Percentiles rank a stretch among this genome's conserved stretches.
These are phyloP conservation scores for Sylvietta virens DNA, from an alignment of 2,113 vertebrate species.

Conservation along the genomic window DNA sequence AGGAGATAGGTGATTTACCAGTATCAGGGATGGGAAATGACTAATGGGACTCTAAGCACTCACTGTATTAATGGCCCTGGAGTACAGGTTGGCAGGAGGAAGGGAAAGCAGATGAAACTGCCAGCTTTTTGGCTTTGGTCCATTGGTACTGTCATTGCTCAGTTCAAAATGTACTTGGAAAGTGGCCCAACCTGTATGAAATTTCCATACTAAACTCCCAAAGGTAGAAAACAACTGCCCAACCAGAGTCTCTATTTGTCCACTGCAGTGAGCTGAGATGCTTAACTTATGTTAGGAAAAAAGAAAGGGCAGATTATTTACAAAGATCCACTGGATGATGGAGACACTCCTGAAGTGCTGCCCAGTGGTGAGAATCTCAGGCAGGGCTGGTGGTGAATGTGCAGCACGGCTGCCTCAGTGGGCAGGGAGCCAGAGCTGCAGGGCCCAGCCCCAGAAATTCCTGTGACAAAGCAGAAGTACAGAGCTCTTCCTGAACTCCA, in stretches of 20 bases:
- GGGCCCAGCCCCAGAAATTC: neutral
- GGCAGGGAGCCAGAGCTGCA: neutral
- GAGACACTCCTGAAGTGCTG: neutral
- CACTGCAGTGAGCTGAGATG: neutral
- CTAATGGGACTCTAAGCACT: neutral
- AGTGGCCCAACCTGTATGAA: slow-evolving; percentile 1
- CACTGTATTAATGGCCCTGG: neutral
- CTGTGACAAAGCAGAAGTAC: neutral
- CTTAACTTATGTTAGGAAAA: neutral
- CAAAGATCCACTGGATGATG: neutral
- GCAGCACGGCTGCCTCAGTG: accelerated
- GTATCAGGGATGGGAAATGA: slow-evolving; percentile 7
- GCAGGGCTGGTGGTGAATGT: neutral
- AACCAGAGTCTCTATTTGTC: neutral
- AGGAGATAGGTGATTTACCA: neutral
- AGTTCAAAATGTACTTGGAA: slow-evolving; percentile 55
- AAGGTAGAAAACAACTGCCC: neutral
- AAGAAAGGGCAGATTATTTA: neutral
- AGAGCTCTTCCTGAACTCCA: neutral
- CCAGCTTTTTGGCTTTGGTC: slow-evolving; percentile 11
- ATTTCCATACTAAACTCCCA: neutral
- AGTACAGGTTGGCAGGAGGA: slow-evolving; percentile 20
- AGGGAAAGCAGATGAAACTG: slow-evolving; percentile 25
- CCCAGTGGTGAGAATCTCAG: neutral
- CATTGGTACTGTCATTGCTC: slow-evolving; percentile 27